These are phyloP conservation scores for Echiichthys vipera DNA, from an alignment of 2,797 vertebrate genomes.

Conservation along the genomic window DNA sequence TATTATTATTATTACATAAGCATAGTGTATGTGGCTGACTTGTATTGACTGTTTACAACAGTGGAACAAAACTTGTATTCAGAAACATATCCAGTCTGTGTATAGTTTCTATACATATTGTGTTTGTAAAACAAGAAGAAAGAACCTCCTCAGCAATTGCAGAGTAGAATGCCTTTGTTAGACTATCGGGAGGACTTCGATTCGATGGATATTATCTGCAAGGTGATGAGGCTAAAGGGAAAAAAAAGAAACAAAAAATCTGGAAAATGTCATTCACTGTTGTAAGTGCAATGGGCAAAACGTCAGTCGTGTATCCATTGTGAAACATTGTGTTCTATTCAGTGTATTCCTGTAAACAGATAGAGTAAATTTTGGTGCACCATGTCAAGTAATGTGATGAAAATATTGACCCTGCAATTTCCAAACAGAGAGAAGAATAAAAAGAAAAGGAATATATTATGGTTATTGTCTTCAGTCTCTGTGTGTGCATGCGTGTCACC, in stretches of 20 bases:
- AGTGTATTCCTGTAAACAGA: constrained; percentile 96
- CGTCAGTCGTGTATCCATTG: constrained; percentile 94
- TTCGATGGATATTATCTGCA: constrained; percentile 72
- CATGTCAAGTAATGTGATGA: constrained; percentile 97
- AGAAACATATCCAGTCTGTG: constrained; percentile 80
- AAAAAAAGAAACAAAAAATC: constrained; percentile 79
- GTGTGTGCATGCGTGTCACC: constrained; percentile 5
- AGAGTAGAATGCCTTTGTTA: constrained; percentile 76
- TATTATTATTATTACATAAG: constrained; percentile 81
- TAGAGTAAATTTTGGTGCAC: constrained; percentile 94
- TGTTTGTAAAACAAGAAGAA: constrained; percentile 80
- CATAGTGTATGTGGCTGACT: constrained; percentile 88
- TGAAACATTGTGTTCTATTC: constrained; percentile 96
- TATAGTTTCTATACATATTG: constrained; percentile 84
- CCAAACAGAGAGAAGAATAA: constrained; percentile 92
- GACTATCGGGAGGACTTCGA: constrained; percentile 69
- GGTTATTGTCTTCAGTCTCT: constrained; percentile 52
- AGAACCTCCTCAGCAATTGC: constrained; percentile 80
- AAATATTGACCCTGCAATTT: constrained; percentile 94
- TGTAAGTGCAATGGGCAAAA: constrained; percentile 93
- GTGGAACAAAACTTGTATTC: constrained; percentile 77
- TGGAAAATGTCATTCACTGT: constrained; percentile 89
- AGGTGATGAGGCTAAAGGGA: constrained; percentile 54
- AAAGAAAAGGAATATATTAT: constrained; percentile 85
- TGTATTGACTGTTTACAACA: constrained; percentile 88